Percentiles rank a stretch among this genome's conserved stretches.
Evolutionary conservation across 2,113 vertebrate genomes (phyloP).

Genomic region (Callipepla squamata): DNA sequence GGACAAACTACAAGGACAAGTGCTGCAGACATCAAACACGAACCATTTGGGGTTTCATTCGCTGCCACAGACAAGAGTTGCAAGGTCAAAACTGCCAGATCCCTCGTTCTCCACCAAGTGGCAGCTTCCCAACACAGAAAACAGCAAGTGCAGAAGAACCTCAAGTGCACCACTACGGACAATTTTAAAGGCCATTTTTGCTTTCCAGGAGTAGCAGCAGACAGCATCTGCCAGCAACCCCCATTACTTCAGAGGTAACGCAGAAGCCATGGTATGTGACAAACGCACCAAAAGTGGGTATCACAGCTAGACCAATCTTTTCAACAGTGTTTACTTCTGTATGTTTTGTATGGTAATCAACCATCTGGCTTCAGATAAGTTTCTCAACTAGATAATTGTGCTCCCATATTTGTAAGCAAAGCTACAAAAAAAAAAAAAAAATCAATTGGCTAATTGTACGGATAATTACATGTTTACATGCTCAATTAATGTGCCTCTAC

Average conservation of each 20-base stretch:
- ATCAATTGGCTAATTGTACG: background rate
- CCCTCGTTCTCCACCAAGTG: background rate
- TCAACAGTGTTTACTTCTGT: background rate
- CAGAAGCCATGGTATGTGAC: background rate
- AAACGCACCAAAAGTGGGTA: background rate
- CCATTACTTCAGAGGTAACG: background rate
- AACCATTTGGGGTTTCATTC: background rate
- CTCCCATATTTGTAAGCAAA: background rate
- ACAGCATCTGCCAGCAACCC: background rate
- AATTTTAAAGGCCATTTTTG: background rate
- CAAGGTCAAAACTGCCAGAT: background rate
- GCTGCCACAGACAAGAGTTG: background rate
- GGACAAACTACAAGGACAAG: background rate
- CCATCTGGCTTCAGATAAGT: background rate
- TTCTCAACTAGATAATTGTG: background rate
- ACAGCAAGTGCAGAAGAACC: background rate
- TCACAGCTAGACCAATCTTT: background rate
- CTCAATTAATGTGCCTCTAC: constrained; percentile 4
- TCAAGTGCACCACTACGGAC: background rate
- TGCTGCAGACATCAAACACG: background rate
- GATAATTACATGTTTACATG: constrained; percentile 24
- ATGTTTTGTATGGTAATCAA: background rate
- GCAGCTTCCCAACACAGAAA: background rate
- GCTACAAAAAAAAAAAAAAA: background rate
- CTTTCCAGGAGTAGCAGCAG: background rate